Conservation (phyloP, 2,888 invertebrate genomes). For the Rotaria magnacalcarata region DNA sequence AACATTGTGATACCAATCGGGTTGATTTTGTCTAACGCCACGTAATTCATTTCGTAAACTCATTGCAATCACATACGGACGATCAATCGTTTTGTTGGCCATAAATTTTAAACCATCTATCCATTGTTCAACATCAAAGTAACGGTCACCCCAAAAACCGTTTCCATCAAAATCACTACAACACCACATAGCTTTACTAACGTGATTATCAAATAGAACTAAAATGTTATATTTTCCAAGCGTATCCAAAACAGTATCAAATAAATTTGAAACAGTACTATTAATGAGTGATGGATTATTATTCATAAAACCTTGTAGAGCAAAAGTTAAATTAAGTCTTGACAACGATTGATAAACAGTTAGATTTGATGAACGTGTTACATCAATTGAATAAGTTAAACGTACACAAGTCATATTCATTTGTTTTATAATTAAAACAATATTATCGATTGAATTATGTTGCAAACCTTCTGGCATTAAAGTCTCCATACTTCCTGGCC, state of each 20-base stretch:
- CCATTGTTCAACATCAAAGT: not conserved
- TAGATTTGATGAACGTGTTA: not conserved
- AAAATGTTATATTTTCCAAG: not conserved
- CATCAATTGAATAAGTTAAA: not conserved
- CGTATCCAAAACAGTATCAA: not conserved
- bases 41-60: slow-evolving; percentile 13
- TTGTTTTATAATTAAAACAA: not conserved
- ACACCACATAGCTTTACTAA: slow-evolving; percentile 20
- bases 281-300: not conserved
- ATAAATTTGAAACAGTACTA: not conserved
- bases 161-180: not conserved
- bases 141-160: not conserved
- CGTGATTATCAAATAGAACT: not conserved
- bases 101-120: not conserved
- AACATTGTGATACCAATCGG: not conserved
- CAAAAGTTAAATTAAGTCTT: not conserved
- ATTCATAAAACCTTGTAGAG: not conserved
- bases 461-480: not conserved
- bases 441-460: not conserved
- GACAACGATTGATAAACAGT: not conserved
- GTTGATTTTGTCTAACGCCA: not conserved
- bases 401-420: not conserved
- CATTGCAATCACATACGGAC: not conserved
- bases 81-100: not conserved
- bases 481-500: not conserved